A percentile compares a stretch with the other conserved stretches of the same genome.
phyloP scores from a whole-genome alignment of 2,113 vertebrate species.

The Xenotilapia caudafasciata region DNA sequence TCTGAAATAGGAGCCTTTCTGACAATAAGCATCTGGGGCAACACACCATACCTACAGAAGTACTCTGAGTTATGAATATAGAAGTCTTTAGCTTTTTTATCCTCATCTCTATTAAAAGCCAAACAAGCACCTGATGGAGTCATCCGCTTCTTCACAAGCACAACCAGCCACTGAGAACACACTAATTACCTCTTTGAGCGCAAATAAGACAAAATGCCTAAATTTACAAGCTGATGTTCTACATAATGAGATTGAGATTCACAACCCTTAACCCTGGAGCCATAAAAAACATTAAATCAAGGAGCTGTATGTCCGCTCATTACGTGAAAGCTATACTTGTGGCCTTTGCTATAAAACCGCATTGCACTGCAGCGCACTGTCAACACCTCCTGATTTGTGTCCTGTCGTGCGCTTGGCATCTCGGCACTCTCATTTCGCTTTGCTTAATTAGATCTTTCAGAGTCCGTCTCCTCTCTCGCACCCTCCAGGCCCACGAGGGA shows the following conservation, averaged over 20 bases:
- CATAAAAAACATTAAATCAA: constrained; percentile 13
- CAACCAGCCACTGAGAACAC: background rate
- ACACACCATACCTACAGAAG: background rate
- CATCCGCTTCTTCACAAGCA: background rate
- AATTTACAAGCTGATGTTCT: constrained; percentile 6
- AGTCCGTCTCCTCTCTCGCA: constrained; percentile 20
- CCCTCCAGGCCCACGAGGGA: constrained; percentile 17
- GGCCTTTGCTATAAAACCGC: constrained; percentile 3
- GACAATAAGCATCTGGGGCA: background rate
- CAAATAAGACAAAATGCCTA: constrained; percentile 5
- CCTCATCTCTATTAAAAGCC: background rate
- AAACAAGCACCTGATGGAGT: background rate
- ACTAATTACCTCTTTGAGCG: constrained; percentile 9
- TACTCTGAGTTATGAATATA: background rate
- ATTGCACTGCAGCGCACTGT: constrained; percentile 22
- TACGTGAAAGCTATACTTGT: constrained; percentile 5
- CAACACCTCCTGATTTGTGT: constrained; percentile 53
- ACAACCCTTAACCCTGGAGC: background rate
- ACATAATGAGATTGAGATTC: constrained; percentile 26
- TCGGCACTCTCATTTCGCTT: constrained; percentile 38
- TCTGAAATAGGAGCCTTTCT: background rate
- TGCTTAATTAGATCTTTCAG: constrained; percentile 58
- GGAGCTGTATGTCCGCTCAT: background rate
- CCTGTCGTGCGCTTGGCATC: constrained; percentile 10
- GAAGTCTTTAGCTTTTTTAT: background rate